These are phyloP conservation scores for Frankliniella intonsa DNA, from an alignment of 2,888 invertebrate genomes.

Conservation along the genomic window DNA sequence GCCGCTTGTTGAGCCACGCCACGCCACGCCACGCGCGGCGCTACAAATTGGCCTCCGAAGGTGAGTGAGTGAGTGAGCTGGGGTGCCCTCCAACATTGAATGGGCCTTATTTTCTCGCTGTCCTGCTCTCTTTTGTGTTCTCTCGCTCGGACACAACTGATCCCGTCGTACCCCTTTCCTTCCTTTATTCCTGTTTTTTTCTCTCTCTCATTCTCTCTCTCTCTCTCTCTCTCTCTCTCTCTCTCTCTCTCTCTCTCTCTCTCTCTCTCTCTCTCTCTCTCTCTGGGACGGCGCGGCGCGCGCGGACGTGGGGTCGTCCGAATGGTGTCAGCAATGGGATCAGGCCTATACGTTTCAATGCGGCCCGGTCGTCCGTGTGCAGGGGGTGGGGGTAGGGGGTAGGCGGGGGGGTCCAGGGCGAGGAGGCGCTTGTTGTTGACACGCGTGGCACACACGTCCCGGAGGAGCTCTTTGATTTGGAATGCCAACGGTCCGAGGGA, in stretches of 20 bases:
- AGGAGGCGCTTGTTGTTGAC: conserved; percentile 14
- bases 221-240: background rate
- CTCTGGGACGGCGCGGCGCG: background rate
- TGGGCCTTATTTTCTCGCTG: too few relatives aligned
- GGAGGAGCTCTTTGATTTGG: conserved; percentile 15
- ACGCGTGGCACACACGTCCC: background rate
- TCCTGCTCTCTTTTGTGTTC: too few relatives aligned
- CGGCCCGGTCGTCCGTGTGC: background rate
- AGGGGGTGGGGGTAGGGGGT: background rate
- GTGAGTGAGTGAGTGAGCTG: too few relatives aligned
- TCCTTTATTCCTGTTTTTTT: too few relatives aligned
- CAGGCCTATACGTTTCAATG: background rate
- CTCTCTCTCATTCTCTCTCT: background rate
- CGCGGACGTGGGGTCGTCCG: too few relatives aligned
- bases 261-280: background rate
- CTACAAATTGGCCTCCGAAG: too few relatives aligned
- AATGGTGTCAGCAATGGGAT: background rate
- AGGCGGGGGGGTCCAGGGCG: background rate
- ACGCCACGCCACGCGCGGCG: too few relatives aligned
- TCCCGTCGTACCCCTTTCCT: too few relatives aligned
- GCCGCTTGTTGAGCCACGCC: too few relatives aligned
- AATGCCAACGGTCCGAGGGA: background rate
- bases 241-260: background rate
- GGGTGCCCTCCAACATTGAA: too few relatives aligned
- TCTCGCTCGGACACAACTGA: too few relatives aligned